These are phyloP conservation scores for Calliopum simillimum DNA, from an alignment of 2,888 invertebrate genomes.

Conservation along the genomic window DNA sequence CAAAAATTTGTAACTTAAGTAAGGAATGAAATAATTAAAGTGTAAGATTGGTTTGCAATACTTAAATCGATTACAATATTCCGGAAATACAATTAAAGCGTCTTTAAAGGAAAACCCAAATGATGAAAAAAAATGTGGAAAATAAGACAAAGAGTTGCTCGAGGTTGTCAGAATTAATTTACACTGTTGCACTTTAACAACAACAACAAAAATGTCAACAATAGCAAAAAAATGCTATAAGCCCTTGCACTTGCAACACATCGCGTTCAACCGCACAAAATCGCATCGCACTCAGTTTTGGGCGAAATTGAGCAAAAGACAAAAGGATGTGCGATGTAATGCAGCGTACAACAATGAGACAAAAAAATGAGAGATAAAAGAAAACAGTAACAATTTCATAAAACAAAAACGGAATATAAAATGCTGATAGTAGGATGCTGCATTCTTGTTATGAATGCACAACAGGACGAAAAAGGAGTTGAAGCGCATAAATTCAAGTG, in stretches of 20 bases:
- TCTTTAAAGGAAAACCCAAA: conserved; percentile 7
- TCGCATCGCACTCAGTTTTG: not conserved
- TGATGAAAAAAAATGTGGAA: not conserved
- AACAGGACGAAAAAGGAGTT: conserved; percentile 5
- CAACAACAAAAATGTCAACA: not conserved
- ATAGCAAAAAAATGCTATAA: too few species aligned
- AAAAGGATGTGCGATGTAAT: conserved; percentile 11
- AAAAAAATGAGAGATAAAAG: not conserved
- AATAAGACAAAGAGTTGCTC: not conserved
- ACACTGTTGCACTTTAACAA: conserved; percentile 24
- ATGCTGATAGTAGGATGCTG: not conserved
- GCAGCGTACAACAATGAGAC: not conserved
- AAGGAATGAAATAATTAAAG: too few species aligned
- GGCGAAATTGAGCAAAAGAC: conserved; percentile 17
- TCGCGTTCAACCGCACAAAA: not conserved
- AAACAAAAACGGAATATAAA: too few species aligned
- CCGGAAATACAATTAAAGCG: too few species aligned
- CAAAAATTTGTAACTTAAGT: too few species aligned
- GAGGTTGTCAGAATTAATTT: conserved; percentile 36
- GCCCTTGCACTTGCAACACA: not conserved
- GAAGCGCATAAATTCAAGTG: conserved; percentile 30
- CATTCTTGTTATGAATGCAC: not conserved
- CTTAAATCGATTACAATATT: too few species aligned
- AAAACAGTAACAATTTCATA: not conserved
- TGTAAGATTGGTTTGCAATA: too few species aligned